Evolutionary conservation across 2,797 vertebrate species (phyloP), one percentile per base, ranked within the genome.

Genomic region (Sandelia bainsii): DNA sequence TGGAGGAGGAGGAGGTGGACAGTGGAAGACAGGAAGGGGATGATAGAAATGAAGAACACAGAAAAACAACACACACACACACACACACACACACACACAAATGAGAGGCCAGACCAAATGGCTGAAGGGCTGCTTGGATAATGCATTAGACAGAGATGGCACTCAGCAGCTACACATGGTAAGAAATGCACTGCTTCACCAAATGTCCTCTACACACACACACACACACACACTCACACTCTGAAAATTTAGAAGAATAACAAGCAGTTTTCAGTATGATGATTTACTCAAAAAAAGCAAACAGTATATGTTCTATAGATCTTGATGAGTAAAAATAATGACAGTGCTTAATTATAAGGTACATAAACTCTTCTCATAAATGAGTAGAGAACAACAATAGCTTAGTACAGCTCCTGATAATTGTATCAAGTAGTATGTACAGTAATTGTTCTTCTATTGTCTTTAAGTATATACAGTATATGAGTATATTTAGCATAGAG

Each of bases 71-170:
- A 56, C 54, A 50, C 39, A 53, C 54, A 59, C 56, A 54, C 45
- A 71, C 67, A 59, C 16, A 69, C 39, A 77, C 62, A 72, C 51
- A 69, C 39, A 63, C 23, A 81, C 34, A 79, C 50, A 75, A 57
- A 72, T 42, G 65, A 91, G 75, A 90, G 87, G 77, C 81, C 89
- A 91, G 89, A 93, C 84, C 89, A 92, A 93, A 94, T 92, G 92
- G 89, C 93, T 89, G 83, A 93, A 89, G 91, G 91, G 89, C 88
- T 90, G 88, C 90, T 93, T 93, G 87, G 92, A 93, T 91, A 92
- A 93, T 91, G 89, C 89, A 92, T 92, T 90, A 93, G 91, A 88
- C 85, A 91, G 89, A 93, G 90, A 93, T 92, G 91, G 87, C 90
- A 87, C 90, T 89, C 82, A 82, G 77, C 81, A 83, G 85, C 86